Evolutionary conservation across 2,888 invertebrate species (phyloP), one percentile per base, ranked within the genome.

Genomic region (Macrophya annulata): DNA sequence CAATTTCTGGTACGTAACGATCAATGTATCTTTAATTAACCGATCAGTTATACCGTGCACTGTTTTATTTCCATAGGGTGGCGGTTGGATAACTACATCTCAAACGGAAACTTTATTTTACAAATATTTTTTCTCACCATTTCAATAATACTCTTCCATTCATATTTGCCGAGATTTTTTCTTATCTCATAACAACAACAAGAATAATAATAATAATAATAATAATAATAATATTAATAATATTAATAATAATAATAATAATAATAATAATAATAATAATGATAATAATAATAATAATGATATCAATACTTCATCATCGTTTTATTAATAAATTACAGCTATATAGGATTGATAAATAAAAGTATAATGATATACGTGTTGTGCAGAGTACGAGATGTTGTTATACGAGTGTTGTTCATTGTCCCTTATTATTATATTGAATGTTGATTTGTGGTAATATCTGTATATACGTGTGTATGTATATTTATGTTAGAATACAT

Each of bases 1-100:
- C 25, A 4, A 74, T 74, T 45, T 45, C 43, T 45, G 45, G 45
- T 45, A 74, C 31, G 43, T 74, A 74, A 74, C 9, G 25, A 74
- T 45, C 8, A 21, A 74, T 45, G 45, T 45, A 45, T 45, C 45
- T 21, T 45, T 21, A 71, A 45, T 68, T 48, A 45, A 43, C 3
- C 68, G 37, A 83, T 45, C 48, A 68, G 51, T 68, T 71, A 68
- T 45, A 71, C 48, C 45, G 43, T 83, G 31, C 40, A 68, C 25
- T 83, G 83, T 83, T 83, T 83, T 83, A 71, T 83, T 83, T 83
- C n/a, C 45, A 31, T 71, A 83, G 83, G 68, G 12, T 71, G 48
- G 71, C 48, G 68, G 83, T 83, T 25, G 83, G 83, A 83, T 71
- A 71, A 68, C 51, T 51, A 37, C 83, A 21, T 68, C 68, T 83